These are phyloP conservation scores for Ceratoteleas bidentatus DNA, from an alignment of 1,140 invertebrate genomes.

Conservation along the genomic window DNA sequence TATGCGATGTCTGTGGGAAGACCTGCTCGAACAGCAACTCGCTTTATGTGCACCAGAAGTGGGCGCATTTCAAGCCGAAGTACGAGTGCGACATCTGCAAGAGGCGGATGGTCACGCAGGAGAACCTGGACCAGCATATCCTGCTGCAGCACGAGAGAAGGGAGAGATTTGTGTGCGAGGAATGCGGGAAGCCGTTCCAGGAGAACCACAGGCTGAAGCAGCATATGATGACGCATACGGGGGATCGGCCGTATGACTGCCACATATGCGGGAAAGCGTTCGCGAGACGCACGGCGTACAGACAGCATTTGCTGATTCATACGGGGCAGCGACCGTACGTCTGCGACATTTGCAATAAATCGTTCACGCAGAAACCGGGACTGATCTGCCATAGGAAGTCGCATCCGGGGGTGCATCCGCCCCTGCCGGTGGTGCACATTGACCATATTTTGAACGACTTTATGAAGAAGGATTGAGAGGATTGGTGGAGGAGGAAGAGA, in stretches of 20 bases:
- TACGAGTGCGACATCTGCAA: slow-evolving; percentile 79
- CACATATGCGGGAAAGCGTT: slow-evolving; percentile 88
- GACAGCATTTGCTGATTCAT: slow-evolving; percentile 86
- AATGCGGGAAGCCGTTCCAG: slow-evolving; percentile 87
- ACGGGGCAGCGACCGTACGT: slow-evolving; percentile 86
- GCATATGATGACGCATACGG: slow-evolving; percentile 86
- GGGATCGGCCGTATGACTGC: slow-evolving; percentile 88
- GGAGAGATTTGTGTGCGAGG: slow-evolving; percentile 83
- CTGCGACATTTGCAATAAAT: slow-evolving; percentile 79
- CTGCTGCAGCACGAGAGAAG: slow-evolving; percentile 75
- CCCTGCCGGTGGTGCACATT: slow-evolving; percentile 70
- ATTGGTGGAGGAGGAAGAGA: too few relatives aligned
- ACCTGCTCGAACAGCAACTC: slow-evolving; percentile 78
- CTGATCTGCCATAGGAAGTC: slow-evolving; percentile 76
- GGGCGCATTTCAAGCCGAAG: slow-evolving; percentile 79
- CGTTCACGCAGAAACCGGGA: slow-evolving; percentile 77
- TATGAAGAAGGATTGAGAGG: slow-evolving; percentile 70
- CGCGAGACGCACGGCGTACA: slow-evolving; percentile 81
- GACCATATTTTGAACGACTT: slow-evolving; percentile 71
- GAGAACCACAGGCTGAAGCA: slow-evolving; percentile 79
- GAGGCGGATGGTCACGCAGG: slow-evolving; percentile 78
- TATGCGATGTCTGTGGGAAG: slow-evolving; percentile 87
- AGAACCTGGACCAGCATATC: slow-evolving; percentile 76
- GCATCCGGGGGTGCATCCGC: slow-evolving; percentile 73
- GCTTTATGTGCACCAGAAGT: slow-evolving; percentile 79